phyloP scores from a whole-genome alignment of 2,888 invertebrate genomes.

The Euproctis similis region DNA sequence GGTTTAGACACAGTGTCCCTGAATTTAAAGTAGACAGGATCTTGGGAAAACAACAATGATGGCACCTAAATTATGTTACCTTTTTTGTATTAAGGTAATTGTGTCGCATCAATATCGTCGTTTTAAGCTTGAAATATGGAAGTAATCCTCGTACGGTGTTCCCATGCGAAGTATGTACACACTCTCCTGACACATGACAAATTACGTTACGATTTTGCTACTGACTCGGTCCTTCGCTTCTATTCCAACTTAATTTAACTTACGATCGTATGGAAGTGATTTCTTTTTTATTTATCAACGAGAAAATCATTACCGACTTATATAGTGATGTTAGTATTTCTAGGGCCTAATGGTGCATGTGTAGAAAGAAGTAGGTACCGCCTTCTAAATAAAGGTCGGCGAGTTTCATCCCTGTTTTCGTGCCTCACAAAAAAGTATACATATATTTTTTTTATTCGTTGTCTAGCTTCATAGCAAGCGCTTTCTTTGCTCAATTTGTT shows the following conservation, averaged over 20 bases:
- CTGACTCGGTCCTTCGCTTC: conserved; percentile 29
- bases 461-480: too few relatives aligned
- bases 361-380: too few relatives aligned
- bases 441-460: too few relatives aligned
- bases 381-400: too few relatives aligned
- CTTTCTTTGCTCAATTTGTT: too few relatives aligned
- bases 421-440: too few relatives aligned
- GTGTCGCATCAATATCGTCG: conserved; percentile 12
- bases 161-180: conserved; percentile 15
- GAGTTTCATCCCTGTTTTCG: too few relatives aligned
- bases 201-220: conserved; percentile 60
- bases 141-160: conserved; percentile 14
- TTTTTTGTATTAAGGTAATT: conserved; percentile 14
- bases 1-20: conserved; percentile 18
- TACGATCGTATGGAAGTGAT: conserved; percentile 26
- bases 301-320: conserved; percentile 18
- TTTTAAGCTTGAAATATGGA: conserved; percentile 15
- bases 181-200: conserved; percentile 46
- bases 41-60: conserved; percentile 21
- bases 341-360: too few relatives aligned
- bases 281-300: conserved; percentile 24
- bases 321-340: too few relatives aligned
- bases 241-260: conserved; percentile 42
- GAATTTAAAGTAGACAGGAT: conserved; percentile 20
- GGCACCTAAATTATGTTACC: conserved; percentile 17